Base-by-base conservation (phyloP, 2,888 invertebrate species). In the Cremastinae sp. region DNA sequence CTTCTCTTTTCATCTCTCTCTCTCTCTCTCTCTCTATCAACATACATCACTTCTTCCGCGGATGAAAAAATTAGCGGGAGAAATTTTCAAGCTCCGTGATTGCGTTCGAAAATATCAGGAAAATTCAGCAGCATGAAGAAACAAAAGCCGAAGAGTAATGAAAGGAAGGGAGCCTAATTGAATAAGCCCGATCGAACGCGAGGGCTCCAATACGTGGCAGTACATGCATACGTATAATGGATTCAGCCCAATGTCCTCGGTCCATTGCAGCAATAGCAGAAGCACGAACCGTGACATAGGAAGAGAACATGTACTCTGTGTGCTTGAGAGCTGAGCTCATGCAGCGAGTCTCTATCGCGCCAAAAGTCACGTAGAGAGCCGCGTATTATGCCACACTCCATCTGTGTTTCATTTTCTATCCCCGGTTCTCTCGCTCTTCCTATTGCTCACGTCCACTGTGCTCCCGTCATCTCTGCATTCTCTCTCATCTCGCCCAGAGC, bases 291-390 rank as follows among this genome's bases (percentile, higher is more conserved):
- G 18, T 55, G 65, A 65, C 53, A 65, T 10, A 35, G 35, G 16
- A 66, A 77, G 62, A 49, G 61, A 45, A 56, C 12, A 8, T 41
- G 12, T 55, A 53, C 73, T 68, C 73, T 69, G 59, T 53, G 61
- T 70, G 62, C 45, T 53, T 47, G 51, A 66, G 49, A 59, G 53
- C 49, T 55, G 45, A 12, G 28, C 41, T 37, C 20, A 37, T 49
- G 14, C 14, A 35, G 56, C 47, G 51, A 72, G 79, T 79, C 79
- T 81, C 77, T 72, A 75, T 75, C 78, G 82, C 79, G 85, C 84
- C 74, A 28, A 51, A 83, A 83, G 86, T 86, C 86, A 86, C 86
- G 86, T 86, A 85, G 81, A 8, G 83, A 85, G 82, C 80, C 83
- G 78, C 77, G 84, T 85, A 86, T 85, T 86, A 85, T 84, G 82